A percentile compares a stretch with the other conserved stretches of the same genome.
These are phyloP conservation scores for Gasteruption jaculator DNA, from an alignment of 2,888 invertebrate species.

Conservation along the genomic window DNA sequence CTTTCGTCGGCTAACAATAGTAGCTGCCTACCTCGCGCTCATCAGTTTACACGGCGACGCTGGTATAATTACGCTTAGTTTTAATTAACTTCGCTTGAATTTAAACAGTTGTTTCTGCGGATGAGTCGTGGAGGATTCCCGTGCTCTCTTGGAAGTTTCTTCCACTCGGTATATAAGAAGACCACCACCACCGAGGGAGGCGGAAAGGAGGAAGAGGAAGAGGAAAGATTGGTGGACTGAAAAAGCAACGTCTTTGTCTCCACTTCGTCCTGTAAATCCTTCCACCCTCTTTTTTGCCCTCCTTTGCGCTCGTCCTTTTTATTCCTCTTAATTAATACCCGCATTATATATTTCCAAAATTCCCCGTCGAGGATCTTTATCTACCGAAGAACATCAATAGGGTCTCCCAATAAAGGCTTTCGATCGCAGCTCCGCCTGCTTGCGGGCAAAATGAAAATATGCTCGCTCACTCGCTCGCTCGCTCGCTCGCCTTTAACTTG, in stretches of 20 bases:
- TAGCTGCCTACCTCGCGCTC: slow-evolving; percentile 14
- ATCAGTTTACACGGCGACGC: slow-evolving; percentile 32
- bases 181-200: slow-evolving; percentile 15
- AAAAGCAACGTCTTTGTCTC: slow-evolving; percentile 22
- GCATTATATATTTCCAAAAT: too few species aligned
- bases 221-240: slow-evolving; percentile 11
- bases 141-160: slow-evolving; percentile 11
- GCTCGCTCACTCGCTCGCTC: slow-evolving; percentile 39
- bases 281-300: too few species aligned
- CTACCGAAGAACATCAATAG: too few species aligned
- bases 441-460: too few species aligned
- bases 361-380: too few species aligned
- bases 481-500: too few species aligned
- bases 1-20: too few species aligned
- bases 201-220: slow-evolving; percentile 6
- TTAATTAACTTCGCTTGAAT: slow-evolving; percentile 43
- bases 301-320: too few species aligned
- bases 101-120: slow-evolving; percentile 36
- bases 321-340: too few species aligned
- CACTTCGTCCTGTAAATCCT: too few species aligned
- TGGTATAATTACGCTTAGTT: slow-evolving; percentile 40
- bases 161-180: slow-evolving; percentile 15
- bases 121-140: slow-evolving; percentile 24
- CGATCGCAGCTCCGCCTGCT: too few species aligned
- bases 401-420: too few species aligned